Evolutionary conservation across 37 sponge, comb jelly and placozoan species (phyloP).

Genomic region (Halisarca cf. caerulea): DNA sequence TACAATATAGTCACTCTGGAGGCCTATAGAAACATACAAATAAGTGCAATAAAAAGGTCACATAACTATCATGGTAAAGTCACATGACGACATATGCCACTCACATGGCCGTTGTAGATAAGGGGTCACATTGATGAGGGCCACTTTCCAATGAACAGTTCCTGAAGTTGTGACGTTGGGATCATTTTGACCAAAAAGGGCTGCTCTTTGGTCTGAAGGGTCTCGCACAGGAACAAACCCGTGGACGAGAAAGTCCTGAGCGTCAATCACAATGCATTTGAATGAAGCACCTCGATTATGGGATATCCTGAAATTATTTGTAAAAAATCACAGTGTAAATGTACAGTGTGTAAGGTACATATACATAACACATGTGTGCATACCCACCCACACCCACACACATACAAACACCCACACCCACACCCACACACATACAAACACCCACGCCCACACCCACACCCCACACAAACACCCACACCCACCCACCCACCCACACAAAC

Average conservation of each 20-base stretch:
- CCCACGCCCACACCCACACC: too few species aligned
- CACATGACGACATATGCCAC: not conserved
- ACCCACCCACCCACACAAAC: not conserved
- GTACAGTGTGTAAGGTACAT: not conserved
- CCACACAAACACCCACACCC: not conserved
- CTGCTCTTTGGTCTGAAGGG: not conserved
- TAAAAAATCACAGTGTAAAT: not conserved
- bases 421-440: too few species aligned
- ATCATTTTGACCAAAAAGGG: not conserved
- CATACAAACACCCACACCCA: too few species aligned
- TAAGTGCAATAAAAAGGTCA: not conserved
- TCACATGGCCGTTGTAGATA: slow-evolving; percentile 3
- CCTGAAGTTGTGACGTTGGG: not conserved
- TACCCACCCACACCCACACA: too few species aligned
- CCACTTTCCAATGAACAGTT: not conserved
- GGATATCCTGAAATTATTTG: slow-evolving; percentile 57
- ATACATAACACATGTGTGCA: not conserved
- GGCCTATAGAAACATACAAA: not conserved
- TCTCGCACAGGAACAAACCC: slow-evolving; percentile 18
- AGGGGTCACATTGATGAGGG: not conserved
- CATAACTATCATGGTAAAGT: not conserved
- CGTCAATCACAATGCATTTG: slow-evolving; percentile 12
- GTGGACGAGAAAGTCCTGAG: slow-evolving; percentile 26
- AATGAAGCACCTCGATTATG: slow-evolving; percentile 71
- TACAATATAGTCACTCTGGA: not conserved